Percentiles rank a stretch among this genome's conserved stretches.
Conservation (phyloP, 2,113 vertebrate species). For the Cololabis saira region DNA sequence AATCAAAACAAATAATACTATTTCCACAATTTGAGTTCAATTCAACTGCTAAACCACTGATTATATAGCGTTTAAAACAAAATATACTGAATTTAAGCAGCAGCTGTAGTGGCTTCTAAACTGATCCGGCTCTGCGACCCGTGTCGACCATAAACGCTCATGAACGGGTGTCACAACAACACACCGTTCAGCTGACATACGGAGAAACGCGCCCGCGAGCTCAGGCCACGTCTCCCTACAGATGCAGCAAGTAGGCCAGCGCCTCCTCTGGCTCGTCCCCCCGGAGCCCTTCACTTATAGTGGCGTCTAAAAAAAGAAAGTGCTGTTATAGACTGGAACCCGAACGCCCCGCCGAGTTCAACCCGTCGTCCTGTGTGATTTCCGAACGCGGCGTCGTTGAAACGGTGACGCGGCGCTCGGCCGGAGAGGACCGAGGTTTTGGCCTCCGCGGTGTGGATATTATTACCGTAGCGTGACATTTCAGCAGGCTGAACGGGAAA, state of each 20-base stretch:
- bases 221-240: conserved; percentile 57
- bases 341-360: conserved; percentile 58
- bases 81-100: too few relatives aligned
- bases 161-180: conserved; percentile 30
- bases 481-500: too few relatives aligned
- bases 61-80: too few relatives aligned
- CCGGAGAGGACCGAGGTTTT: too few relatives aligned
- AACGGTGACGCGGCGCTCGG: conserved; percentile 53
- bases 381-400: conserved; percentile 31
- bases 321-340: conserved; percentile 70
- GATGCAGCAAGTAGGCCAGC: conserved; percentile 78
- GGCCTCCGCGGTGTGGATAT: too few relatives aligned
- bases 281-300: conserved; percentile 69
- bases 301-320: conserved; percentile 81
- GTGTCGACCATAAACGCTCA: not conserved
- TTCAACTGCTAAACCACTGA: too few relatives aligned
- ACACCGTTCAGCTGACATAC: conserved; percentile 7
- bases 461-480: too few relatives aligned
- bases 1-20: too few relatives aligned
- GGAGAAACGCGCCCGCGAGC: not conserved
- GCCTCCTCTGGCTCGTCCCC: conserved; percentile 72
- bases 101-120: too few relatives aligned
- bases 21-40: too few relatives aligned
- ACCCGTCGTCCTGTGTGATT: conserved; percentile 35
- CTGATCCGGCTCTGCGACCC: too few relatives aligned